Base-by-base conservation (phyloP, 2,888 invertebrate species). In the Chrysodeixis includens region DNA sequence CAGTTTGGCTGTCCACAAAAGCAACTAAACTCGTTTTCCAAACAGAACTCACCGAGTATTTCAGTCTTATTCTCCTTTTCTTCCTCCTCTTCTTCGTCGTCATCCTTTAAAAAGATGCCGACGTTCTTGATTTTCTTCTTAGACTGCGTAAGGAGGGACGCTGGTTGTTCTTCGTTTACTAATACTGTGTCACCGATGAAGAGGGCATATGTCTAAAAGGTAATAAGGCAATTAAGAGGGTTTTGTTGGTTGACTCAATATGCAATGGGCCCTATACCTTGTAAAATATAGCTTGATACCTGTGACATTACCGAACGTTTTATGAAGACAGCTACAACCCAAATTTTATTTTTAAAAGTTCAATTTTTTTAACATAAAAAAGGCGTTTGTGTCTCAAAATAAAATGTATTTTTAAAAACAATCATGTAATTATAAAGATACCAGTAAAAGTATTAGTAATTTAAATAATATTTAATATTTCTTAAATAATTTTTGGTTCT, bases 171-270 rank as follows among this genome's bases (percentile, higher is more conserved):
- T 84, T 99, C 99, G 84, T 98, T 98, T 0, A 99, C 98, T 79
- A 99, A 90, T n/a, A 99, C 99, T 16, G 99, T 99, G 89, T 99
- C 99, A 3, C 99, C 99, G 82, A 99, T 96, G 86, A 99, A 99
- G 2, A 99, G 95, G 0, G 99, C 99, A 88, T 99, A 99, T 0
- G 92, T 95, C 95, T 95, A 2, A 79, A 56, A 30, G 22, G 26
- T 14, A 4, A 8, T 51, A 0, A 53, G 26, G 18, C 22, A 0
- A 44, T 44, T 35, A 3, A 55, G 30, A 49, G 26, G 14, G n/a
- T n/a, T 35, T 14, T 2, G 35, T 2, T 14, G 14, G 14, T 14
- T 35, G 12, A 35, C 30, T 7, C 10, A 32, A 32, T 32, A 32
- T 8, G 32, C 10, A 10, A 32, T 32, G 10, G 5, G 30, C 9